Percentiles rank a stretch among this genome's conserved stretches.
Evolutionary conservation across 2,113 vertebrate genomes (phyloP).

Genomic region (Hyla sarda): DNA sequence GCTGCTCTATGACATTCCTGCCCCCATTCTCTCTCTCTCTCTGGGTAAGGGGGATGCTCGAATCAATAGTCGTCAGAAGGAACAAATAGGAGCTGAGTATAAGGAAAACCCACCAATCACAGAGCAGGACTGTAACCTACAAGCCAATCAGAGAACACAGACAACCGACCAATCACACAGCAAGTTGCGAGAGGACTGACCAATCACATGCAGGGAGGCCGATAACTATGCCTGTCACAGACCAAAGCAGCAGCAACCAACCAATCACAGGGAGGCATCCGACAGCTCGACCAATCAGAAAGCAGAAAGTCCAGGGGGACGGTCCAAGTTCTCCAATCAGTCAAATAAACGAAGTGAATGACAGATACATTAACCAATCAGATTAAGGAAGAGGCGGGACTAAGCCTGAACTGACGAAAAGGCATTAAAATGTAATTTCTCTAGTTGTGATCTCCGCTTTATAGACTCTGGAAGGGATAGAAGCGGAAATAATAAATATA

Average conservation of each 20-base stretch:
- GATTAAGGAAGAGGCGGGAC: background rate
- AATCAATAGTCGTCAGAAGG: background rate
- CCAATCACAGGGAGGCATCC: background rate
- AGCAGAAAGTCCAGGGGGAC: background rate
- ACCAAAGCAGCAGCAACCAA: background rate
- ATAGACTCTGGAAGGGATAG: background rate
- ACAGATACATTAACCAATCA: background rate
- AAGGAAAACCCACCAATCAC: conserved; percentile 1
- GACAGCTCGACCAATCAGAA: background rate
- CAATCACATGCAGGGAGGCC: background rate
- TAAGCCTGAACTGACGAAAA: background rate
- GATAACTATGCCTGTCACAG: background rate
- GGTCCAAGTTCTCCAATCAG: background rate
- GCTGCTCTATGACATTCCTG: background rate
- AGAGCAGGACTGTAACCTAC: background rate
- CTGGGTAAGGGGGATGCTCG: background rate
- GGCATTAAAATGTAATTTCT: no score
- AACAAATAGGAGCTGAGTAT: background rate
- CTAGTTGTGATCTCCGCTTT: background rate
- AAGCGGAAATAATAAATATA: background rate
- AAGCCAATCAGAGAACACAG: background rate
- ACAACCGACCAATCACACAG: background rate
- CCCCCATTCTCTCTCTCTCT: conserved; percentile 22
- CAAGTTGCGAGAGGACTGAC: background rate
- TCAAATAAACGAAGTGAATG: background rate